Evolutionary conservation across 1,140 invertebrate genomes (phyloP).

Genomic region (Orius laevigatus): DNA sequence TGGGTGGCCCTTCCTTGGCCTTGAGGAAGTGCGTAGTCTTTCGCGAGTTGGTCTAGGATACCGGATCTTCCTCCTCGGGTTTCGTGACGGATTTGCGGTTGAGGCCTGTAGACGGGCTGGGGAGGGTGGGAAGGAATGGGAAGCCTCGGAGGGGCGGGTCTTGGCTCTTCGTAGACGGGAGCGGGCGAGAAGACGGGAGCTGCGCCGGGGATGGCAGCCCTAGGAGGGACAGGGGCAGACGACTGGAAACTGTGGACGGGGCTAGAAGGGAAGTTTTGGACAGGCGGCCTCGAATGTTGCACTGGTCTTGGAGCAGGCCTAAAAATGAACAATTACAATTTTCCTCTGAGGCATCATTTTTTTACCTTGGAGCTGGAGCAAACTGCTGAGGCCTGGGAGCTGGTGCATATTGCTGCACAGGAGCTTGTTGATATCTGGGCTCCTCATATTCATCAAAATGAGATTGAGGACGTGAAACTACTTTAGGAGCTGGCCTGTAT

Average conservation of each 20-base stretch:
- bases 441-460: too few species aligned
- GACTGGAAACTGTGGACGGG: neutral
- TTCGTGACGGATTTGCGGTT: neutral
- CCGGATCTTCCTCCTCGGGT: constrained; percentile 28
- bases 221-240: constrained; percentile 13
- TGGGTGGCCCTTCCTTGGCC: constrained; percentile 47
- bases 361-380: neutral
- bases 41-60: constrained; percentile 61
- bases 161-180: constrained; percentile 16
- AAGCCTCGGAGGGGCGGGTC: constrained; percentile 7
- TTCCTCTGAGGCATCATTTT: too few species aligned
- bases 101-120: constrained; percentile 6
- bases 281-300: constrained; percentile 6
- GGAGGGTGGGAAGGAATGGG: constrained; percentile 7
- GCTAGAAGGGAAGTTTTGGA: neutral
- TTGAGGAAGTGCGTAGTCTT: constrained; percentile 57
- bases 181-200: constrained; percentile 8
- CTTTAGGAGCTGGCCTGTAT: constrained; percentile 25
- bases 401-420: neutral
- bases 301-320: neutral
- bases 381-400: constrained; percentile 12
- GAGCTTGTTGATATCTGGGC: too few species aligned
- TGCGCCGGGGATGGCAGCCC: constrained; percentile 11
- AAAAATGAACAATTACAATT: too few species aligned
- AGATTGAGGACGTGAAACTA: constrained; percentile 16